phyloP scores from a whole-genome alignment of 2,113 vertebrate species.

The Callaeas wilsoni region DNA sequence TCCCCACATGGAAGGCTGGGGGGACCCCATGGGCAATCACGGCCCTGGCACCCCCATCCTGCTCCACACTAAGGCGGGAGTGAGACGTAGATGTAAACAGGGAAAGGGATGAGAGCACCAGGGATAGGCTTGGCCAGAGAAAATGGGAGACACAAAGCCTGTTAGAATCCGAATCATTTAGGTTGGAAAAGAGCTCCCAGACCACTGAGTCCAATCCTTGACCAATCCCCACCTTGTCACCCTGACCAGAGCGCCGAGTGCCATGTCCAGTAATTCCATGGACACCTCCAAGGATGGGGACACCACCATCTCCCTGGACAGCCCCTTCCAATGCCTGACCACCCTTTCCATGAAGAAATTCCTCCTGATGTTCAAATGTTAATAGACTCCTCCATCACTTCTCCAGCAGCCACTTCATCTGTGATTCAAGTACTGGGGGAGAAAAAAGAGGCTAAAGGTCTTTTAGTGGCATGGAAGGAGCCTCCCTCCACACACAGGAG shows the following conservation, averaged over 20 bases:
- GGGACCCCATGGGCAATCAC: neutral
- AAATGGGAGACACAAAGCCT: neutral
- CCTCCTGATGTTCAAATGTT: neutral
- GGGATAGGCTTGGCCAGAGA: neutral
- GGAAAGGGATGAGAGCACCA: neutral
- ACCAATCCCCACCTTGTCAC: fast-evolving
- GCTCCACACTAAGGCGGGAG: neutral
- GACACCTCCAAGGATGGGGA: neutral
- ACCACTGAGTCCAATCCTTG: neutral
- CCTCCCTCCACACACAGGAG: neutral
- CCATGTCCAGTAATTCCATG: fast-evolving
- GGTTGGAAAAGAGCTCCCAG: neutral
- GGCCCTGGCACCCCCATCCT: neutral
- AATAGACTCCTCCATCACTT: neutral
- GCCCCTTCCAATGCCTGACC: neutral
- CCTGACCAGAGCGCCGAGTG: neutral
- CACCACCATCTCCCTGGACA: neutral
- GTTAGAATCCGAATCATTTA: neutral
- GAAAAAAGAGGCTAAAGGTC: neutral
- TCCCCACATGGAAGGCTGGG: neutral
- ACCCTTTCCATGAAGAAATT: neutral
- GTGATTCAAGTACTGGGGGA: neutral
- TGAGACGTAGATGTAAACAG: neutral
- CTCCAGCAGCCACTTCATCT: fast-evolving
- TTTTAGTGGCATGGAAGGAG: neutral